Evolutionary conservation across 2,888 invertebrate genomes (phyloP), one percentile per base, ranked within the genome.

Genomic region (Pediacus dermestoides): DNA sequence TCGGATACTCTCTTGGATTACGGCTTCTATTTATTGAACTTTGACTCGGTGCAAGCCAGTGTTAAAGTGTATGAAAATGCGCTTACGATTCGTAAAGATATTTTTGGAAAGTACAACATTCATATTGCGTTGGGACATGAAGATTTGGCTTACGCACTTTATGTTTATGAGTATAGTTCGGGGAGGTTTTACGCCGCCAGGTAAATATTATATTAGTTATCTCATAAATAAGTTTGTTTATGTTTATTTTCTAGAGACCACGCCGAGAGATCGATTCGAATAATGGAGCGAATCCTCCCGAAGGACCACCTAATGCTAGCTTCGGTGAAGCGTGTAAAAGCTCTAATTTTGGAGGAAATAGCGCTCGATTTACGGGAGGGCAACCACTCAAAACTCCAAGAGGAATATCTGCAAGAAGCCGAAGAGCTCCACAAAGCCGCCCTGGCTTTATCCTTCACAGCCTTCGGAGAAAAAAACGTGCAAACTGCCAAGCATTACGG

Each of bases 401-500:
- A 53, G 11, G 76, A 76, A 27, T 72, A 88, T 38, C 72, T 94
- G 23, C 70, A 74, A 21, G 85, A 90, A 69, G 88, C 94, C 0
- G 89, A 93, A 67, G 75, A 79, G 23, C 72, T 94, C 18, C 94
- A 95, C 71, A 78, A 85, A 53, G 82, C 84, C 36, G 92, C 93
- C 2, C 73, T 95, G 31, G 74, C 80, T 34, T 72, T 92, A 25
- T 84, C 90, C 8, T 78, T 82, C 69, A 78, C 82, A 63, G 84
- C 87, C 1, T 93, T 93, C 67, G 94, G 95, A 0, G 92, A 93
- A 70, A 81, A 82, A 64, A 94, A 94, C 70, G 90, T 94, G 21
- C 92, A 94, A 73, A 93, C 93, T 0, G 93, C 94, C 34, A 94
- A 94, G 65, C 92, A 93, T 69, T 95, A 93, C 70, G 94, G 94